These are phyloP conservation scores for Platalea minor DNA, from an alignment of 2,797 vertebrate species.

Conservation along the genomic window DNA sequence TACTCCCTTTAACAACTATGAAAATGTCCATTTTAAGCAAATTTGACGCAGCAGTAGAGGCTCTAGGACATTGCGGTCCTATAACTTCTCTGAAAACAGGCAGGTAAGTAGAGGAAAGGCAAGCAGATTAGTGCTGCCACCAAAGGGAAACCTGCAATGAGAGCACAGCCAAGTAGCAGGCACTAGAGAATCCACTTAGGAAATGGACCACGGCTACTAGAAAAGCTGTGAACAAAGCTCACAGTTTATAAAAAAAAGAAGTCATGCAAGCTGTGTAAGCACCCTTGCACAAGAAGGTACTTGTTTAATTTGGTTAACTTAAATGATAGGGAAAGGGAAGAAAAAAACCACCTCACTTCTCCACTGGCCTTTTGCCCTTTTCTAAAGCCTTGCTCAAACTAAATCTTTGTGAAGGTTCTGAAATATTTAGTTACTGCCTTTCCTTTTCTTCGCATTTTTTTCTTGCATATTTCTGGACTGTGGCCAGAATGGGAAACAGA, in stretches of 20 bases:
- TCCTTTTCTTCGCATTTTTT: background rate
- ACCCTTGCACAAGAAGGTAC: background rate
- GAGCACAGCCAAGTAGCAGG: background rate
- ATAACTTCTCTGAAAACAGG: background rate
- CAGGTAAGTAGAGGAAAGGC: background rate
- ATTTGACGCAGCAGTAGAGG: background rate
- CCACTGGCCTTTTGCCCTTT: slow-evolving; percentile 15
- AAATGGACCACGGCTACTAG: background rate
- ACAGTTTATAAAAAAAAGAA: background rate
- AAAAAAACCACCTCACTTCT: background rate
- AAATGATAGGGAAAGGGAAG: background rate
- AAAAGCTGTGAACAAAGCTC: background rate
- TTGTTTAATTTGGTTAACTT: background rate
- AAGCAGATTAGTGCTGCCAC: background rate
- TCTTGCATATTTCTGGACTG: background rate
- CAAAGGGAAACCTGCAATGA: background rate
- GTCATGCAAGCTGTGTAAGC: background rate
- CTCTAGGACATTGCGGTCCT: background rate
- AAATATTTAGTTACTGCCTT: slow-evolving; percentile 48
- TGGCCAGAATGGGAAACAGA: slow-evolving; percentile 30
- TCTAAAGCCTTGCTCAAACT: slow-evolving; percentile 7
- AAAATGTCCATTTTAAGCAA: background rate
- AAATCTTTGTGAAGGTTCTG: slow-evolving; percentile 31
- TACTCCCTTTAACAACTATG: background rate
- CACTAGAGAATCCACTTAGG: background rate